These are phyloP conservation scores for Calephelis nemesis DNA, from an alignment of 1,140 invertebrate genomes.

Conservation along the genomic window DNA sequence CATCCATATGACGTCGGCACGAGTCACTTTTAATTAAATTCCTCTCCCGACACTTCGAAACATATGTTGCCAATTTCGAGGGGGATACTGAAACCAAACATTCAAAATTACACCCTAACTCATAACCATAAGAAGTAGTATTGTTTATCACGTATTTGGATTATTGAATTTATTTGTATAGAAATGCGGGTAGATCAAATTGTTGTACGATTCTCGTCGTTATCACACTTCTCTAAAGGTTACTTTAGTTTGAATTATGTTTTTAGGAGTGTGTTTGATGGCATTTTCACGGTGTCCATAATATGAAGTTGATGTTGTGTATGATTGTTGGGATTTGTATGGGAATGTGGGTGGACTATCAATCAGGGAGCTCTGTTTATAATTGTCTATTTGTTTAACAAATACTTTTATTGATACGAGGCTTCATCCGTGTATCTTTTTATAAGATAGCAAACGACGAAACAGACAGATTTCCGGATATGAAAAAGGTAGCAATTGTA, in stretches of 20 bases:
- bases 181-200: neutral
- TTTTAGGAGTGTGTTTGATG: conserved; percentile 37
- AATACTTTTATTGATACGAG: too few species aligned
- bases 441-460: too few species aligned
- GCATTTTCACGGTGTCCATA: conserved; percentile 44
- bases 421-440: neutral
- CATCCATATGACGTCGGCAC: conserved; percentile 31
- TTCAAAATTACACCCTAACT: conserved; percentile 19
- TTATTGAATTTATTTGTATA: conserved; percentile 15
- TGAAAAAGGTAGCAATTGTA: too few species aligned
- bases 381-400: neutral
- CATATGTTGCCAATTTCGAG: conserved; percentile 60
- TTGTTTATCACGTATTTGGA: neutral
- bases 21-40: conserved; percentile 62
- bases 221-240: conserved; percentile 25
- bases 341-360: conserved; percentile 14
- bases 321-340: conserved; percentile 30
- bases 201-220: neutral
- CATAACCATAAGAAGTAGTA: neutral
- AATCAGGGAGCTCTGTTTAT: conserved; percentile 2
- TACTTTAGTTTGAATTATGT: conserved; percentile 17
- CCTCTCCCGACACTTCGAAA: conserved; percentile 52
- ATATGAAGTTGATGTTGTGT: conserved; percentile 39
- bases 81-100: conserved; percentile 15
- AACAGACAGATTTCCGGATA: too few species aligned